Conservation (phyloP, 2,797 vertebrate species). For the Distichodus sexfasciatus region DNA sequence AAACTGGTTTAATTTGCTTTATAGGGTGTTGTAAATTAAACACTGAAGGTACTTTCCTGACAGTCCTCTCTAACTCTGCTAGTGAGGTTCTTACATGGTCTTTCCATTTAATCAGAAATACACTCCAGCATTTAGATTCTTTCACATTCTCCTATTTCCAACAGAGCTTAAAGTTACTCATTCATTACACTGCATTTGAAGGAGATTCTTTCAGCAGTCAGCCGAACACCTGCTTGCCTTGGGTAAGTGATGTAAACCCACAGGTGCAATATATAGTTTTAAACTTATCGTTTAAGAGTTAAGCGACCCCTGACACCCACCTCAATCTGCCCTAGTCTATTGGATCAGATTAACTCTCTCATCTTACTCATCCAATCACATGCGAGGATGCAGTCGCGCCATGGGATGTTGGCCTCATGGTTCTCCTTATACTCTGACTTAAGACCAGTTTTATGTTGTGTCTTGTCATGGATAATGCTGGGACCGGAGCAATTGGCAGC, state of each 20-base stretch:
- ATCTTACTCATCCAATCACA: conserved; percentile 41
- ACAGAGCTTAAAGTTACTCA: no score
- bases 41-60: no score
- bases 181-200: no score
- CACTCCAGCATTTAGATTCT: no score
- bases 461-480: neutral
- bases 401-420: neutral
- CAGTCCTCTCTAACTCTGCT: no score
- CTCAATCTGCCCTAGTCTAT: conserved; percentile 17
- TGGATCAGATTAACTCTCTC: conserved; percentile 32
- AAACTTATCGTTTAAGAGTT: conserved; percentile 1
- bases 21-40: no score
- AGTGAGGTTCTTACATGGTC: no score
- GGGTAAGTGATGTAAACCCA: no score
- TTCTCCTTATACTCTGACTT: conserved; percentile 12
- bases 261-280: neutral
- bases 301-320: conserved; percentile 1
- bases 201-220: neutral
- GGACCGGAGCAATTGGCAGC: conserved; percentile 1
- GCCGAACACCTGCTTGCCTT: neutral
- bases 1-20: no score
- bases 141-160: no score
- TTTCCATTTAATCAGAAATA: no score
- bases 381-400: neutral
- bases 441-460: conserved; percentile 5